Evolutionary conservation across 1,140 invertebrate species (phyloP), one percentile per base, ranked within the genome.

Genomic region (Prorops nasuta): DNA sequence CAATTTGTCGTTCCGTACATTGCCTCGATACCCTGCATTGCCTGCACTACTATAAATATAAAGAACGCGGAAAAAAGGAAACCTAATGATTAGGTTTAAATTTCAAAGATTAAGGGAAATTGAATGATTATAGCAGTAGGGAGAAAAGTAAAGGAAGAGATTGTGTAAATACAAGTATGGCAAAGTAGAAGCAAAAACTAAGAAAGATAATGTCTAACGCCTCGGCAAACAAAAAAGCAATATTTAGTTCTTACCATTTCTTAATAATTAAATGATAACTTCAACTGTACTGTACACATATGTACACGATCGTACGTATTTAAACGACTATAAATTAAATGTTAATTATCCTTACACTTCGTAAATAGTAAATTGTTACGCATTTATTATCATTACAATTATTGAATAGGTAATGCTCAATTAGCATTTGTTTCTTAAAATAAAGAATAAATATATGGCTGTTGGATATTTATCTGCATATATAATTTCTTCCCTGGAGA

Each of bases 341-440:
- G 68, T 77, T 74, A 76, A 76, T 74, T 76, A 77, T 75, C 71
- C 67, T 76, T 74, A 76, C 64, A 74, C 66, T 74, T 73, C 66
- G 70, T 73, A 70, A 64, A 70, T 74, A 72, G 67, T 71, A 73
- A 72, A 77, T 75, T 76, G 74, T 76, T 76, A 76, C 68, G 72
- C 74, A 76, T 77, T 77, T 74, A 76, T 76, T 76, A 76, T 74
- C 61, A 76, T 78, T 76, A 76, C 69, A 69, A 76, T 75, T 78
- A 78, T 74, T 69, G 66, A 74, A 73, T 76, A 77, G 72, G 67
- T 76, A 74, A 78, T 78, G 76, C 76, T 78, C 76, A 77, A 76
- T 76, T 78, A 78, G 76, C 76, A 78, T 78, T 78, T 78, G 76
- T 78, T 76, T 76, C 72, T 75, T 77, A 75, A 78, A 77, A 76